phyloP scores from a whole-genome alignment of 2,888 invertebrate species.

The Calameuta filiformis region DNA sequence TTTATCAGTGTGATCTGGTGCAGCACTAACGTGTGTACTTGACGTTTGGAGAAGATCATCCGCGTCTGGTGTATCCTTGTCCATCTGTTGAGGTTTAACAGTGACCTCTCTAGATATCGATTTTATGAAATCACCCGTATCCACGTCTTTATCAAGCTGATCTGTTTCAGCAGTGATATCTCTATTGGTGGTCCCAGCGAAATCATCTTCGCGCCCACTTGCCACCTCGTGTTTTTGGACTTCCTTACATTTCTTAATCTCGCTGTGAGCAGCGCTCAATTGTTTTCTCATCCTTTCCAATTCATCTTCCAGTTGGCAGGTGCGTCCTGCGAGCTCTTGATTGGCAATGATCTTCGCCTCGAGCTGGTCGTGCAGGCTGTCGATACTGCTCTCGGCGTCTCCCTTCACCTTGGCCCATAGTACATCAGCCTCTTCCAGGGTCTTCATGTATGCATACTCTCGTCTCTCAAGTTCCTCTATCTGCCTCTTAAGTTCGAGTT shows the following conservation, averaged over 20 bases:
- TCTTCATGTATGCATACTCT: constrained; percentile 77
- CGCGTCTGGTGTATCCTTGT: background rate
- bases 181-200: constrained; percentile 30
- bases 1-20: background rate
- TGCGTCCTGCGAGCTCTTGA: constrained; percentile 67
- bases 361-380: constrained; percentile 68
- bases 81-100: background rate
- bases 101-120: background rate
- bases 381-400: constrained; percentile 67
- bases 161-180: constrained; percentile 3
- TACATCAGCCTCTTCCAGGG: constrained; percentile 78
- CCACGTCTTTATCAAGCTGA: constrained; percentile 15
- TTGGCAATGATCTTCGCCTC: constrained; percentile 71
- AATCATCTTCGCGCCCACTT: constrained; percentile 36
- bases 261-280: constrained; percentile 60
- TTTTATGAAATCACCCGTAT: constrained; percentile 15
- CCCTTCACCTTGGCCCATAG: constrained; percentile 78
- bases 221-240: constrained; percentile 66
- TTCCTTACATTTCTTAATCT: constrained; percentile 69
- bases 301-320: constrained; percentile 66
- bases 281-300: constrained; percentile 72
- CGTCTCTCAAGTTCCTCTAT: constrained; percentile 74
- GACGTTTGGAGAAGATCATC: background rate
- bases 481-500: constrained; percentile 72
- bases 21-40: background rate